Percentiles rank a stretch among this genome's conserved stretches.
Evolutionary conservation across 1,140 invertebrate species (phyloP).

Genomic region (Bombus cullumanus): DNA sequence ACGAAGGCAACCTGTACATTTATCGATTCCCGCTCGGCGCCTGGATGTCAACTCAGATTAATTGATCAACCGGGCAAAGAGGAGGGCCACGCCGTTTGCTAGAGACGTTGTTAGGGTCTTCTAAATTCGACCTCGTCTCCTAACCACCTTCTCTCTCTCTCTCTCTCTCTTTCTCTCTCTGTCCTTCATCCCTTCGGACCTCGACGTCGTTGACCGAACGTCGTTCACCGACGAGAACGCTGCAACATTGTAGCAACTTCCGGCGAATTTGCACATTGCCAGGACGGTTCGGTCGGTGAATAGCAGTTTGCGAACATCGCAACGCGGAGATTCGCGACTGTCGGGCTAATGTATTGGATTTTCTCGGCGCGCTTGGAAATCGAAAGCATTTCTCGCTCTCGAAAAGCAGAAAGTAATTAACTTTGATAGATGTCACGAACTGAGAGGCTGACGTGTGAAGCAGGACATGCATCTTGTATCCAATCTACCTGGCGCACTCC

Average conservation of each 20-base stretch:
- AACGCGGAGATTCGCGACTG: not conserved
- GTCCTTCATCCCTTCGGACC: not conserved
- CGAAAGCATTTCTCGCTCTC: not conserved
- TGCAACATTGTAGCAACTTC: not conserved
- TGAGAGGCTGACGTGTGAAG: conserved; percentile 7
- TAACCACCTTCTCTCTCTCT: not conserved
- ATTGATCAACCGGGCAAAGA: conserved; percentile 50
- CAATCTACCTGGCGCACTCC: conserved; percentile 34
- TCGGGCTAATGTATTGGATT: too few relatives aligned
- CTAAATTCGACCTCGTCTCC: conserved; percentile 22
- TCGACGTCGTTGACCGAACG: not conserved
- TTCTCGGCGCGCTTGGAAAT: not conserved
- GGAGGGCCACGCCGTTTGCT: conserved; percentile 44
- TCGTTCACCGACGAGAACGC: not conserved
- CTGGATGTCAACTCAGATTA: conserved; percentile 56
- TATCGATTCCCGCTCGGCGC: conserved; percentile 44
- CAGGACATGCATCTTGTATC: conserved; percentile 22
- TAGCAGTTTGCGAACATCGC: not conserved
- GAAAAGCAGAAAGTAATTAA: conserved; percentile 33
- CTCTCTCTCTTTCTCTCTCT: not conserved
- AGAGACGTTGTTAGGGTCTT: conserved; percentile 61
- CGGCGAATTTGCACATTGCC: not conserved
- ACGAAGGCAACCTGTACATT: not conserved
- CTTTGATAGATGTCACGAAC: conserved; percentile 20
- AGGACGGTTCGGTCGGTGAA: not conserved